These are phyloP conservation scores for Caenorhabditis japonica DNA, from an alignment of 2,888 invertebrate genomes.

Conservation along the genomic window DNA sequence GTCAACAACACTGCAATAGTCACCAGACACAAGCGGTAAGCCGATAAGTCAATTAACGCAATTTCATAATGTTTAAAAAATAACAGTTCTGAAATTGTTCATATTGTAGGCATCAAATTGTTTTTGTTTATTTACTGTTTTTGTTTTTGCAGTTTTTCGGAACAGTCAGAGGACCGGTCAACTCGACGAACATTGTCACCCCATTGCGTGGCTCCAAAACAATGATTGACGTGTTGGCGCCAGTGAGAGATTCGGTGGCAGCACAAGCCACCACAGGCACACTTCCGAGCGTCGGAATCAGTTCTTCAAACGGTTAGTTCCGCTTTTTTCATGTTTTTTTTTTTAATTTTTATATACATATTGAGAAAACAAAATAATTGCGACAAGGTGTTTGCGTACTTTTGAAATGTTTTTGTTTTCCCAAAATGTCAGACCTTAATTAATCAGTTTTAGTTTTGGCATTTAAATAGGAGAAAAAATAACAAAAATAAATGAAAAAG, in stretches of 20 bases:
- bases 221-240: conserved; percentile 68
- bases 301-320: conserved; percentile 48
- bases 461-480: no score
- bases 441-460: no score
- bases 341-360: conserved; percentile 6
- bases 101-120: no score
- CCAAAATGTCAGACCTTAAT: no score
- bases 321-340: conserved; percentile 13
- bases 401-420: no score
- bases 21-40: conserved; percentile 50
- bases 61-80: no score
- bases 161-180: conserved; percentile 37
- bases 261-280: conserved; percentile 39
- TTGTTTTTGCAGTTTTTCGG: conserved; percentile 28
- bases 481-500: conserved; percentile 6
- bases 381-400: no score
- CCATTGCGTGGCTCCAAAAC: conserved; percentile 64
- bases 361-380: no score
- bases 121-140: conserved; percentile 10
- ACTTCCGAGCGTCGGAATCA: conserved; percentile 36
- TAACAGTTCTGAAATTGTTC: no score
- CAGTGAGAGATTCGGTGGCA: conserved; percentile 54
- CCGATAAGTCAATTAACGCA: no score
- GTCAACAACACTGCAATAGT: conserved; percentile 48
- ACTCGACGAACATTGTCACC: conserved; percentile 44